Percentiles rank a stretch among this genome's conserved stretches.
Evolutionary conservation across 2,113 vertebrate genomes (phyloP).

Genomic region (Procapra przewalskii): DNA sequence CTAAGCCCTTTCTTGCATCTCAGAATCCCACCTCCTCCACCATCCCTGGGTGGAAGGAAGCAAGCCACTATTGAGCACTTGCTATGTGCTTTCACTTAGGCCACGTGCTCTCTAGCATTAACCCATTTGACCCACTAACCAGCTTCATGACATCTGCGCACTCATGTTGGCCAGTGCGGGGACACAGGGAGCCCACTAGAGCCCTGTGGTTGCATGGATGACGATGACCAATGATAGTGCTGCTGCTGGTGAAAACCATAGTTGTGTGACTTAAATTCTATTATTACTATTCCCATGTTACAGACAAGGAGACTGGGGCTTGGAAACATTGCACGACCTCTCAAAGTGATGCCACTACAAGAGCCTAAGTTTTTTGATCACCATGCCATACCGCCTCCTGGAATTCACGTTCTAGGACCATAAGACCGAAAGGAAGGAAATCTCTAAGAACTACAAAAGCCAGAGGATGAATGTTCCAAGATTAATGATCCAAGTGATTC

Average conservation of each 20-base stretch:
- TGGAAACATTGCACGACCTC: not conserved
- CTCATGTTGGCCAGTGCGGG: not conserved
- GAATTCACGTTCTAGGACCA: constrained; percentile 25
- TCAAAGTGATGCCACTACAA: not conserved
- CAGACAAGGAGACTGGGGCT: not conserved
- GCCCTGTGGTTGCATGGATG: not conserved
- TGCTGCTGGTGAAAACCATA: not conserved
- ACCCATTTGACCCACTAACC: not conserved
- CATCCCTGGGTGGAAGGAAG: not conserved
- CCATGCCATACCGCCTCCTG: not conserved
- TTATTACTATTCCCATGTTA: not conserved
- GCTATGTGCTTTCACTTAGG: not conserved
- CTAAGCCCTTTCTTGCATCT: accelerated
- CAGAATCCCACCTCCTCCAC: not conserved
- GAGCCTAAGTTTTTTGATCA: not conserved
- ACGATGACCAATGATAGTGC: not conserved
- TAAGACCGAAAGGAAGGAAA: not conserved
- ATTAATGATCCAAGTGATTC: constrained; percentile 29
- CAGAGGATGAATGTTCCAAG: constrained; percentile 18
- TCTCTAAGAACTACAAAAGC: not conserved
- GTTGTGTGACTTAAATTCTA: not conserved
- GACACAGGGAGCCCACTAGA: not conserved
- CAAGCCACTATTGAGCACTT: not conserved
- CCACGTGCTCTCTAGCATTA: not conserved
- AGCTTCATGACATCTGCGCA: not conserved